These are phyloP conservation scores for Drosophila trapezifrons DNA, from an alignment of 1,140 invertebrate species.

Conservation along the genomic window DNA sequence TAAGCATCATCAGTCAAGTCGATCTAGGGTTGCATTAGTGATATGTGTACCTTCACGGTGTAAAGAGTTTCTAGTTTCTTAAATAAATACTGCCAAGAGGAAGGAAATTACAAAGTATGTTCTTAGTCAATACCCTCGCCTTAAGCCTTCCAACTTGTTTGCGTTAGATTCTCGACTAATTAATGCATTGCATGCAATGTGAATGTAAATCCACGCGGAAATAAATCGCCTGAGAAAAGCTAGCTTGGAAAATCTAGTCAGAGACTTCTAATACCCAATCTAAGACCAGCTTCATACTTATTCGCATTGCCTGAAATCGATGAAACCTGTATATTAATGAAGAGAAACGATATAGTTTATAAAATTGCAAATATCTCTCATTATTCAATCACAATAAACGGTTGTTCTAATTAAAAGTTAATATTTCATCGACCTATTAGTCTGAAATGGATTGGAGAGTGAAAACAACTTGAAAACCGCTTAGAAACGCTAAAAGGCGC, in stretches of 20 bases:
- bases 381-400: neutral
- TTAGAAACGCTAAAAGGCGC: neutral
- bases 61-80: too few relatives aligned
- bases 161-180: conserved; percentile 32
- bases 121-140: neutral
- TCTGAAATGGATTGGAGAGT: neutral
- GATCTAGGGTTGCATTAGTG: too few relatives aligned
- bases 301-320: neutral
- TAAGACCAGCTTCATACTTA: neutral
- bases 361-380: neutral
- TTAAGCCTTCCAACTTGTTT: neutral
- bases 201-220: conserved; percentile 41
- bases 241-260: conserved; percentile 5
- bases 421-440: too few relatives aligned
- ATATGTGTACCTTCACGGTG: too few relatives aligned
- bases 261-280: conserved; percentile 2
- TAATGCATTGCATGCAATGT: conserved; percentile 38
- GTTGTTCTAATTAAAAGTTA: neutral
- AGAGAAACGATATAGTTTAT: neutral
- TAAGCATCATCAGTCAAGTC: neutral
- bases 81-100: too few relatives aligned
- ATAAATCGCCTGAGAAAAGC: conserved; percentile 41
- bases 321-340: conserved; percentile 8
- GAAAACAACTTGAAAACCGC: neutral
- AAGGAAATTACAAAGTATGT: neutral